A percentile compares a stretch with the other conserved stretches of the same genome.
Conservation (phyloP, 2,113 vertebrate species). For the Hyperopisus bebe region DNA sequence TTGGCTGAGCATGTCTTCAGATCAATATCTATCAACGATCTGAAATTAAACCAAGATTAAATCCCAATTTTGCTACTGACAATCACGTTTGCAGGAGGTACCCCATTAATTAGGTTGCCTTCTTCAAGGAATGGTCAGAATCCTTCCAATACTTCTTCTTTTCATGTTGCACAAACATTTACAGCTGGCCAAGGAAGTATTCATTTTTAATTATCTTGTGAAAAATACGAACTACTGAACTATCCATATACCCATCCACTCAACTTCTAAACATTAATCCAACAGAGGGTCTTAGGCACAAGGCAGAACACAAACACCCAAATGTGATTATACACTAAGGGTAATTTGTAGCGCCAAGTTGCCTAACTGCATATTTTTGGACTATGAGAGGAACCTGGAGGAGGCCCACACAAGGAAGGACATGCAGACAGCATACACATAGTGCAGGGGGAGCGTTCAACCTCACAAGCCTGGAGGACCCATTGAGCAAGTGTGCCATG, state of each 20-base stretch:
- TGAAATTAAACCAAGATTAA: slow-evolving; percentile 82
- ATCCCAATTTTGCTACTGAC: slow-evolving; percentile 44
- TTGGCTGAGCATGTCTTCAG: slow-evolving; percentile 65
- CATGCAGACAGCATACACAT: not conserved
- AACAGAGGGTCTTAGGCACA: not conserved
- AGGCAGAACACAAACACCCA: not conserved
- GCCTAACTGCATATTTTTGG: not conserved
- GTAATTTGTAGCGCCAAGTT: not conserved
- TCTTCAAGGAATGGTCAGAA: slow-evolving; percentile 69
- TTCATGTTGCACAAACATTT: slow-evolving; percentile 61
- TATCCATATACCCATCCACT: not conserved
- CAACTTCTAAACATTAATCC: not conserved
- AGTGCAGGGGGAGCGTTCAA: not conserved
- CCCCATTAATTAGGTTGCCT: slow-evolving; percentile 61
- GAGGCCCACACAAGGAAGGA: not conserved
- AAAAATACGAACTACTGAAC: not conserved
- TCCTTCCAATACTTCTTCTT: slow-evolving; percentile 76
- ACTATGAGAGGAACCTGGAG: not conserved
- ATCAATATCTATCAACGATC: slow-evolving; percentile 85
- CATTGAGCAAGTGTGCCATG: not conserved
- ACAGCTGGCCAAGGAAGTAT: not conserved
- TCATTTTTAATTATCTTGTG: not conserved
- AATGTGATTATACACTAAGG: not conserved
- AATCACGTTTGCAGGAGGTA: slow-evolving; percentile 46
- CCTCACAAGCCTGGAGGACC: not conserved